Evolutionary conservation across 2,888 invertebrate species (phyloP).

Genomic region (Chymomyza caudatula): DNA sequence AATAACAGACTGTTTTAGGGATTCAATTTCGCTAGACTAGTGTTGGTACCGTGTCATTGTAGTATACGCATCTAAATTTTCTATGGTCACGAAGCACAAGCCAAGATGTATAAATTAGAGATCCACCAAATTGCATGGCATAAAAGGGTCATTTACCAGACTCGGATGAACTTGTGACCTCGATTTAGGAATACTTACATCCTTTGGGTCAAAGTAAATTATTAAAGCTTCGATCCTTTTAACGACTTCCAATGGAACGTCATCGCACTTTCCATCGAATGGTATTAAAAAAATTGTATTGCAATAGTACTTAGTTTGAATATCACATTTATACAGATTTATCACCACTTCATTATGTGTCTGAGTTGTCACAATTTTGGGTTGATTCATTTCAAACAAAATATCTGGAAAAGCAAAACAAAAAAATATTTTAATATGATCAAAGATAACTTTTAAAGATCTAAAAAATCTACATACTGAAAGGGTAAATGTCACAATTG

Average conservation of each 20-base stretch:
- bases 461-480: too few relatives aligned
- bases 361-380: slow-evolving; percentile 14
- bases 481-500: too few relatives aligned
- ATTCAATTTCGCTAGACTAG: too few relatives aligned
- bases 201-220: slow-evolving; percentile 47
- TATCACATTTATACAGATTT: slow-evolving; percentile 45
- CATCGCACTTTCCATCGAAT: slow-evolving; percentile 45
- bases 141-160: too few relatives aligned
- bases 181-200: slow-evolving; percentile 31
- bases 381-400: slow-evolving; percentile 30
- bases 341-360: slow-evolving; percentile 16
- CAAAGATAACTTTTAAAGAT: too few relatives aligned
- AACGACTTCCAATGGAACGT: slow-evolving; percentile 42
- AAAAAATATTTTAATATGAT: too few relatives aligned
- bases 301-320: slow-evolving; percentile 49
- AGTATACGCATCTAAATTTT: too few relatives aligned
- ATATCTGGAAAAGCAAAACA: slow-evolving; percentile 24
- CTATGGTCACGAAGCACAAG: too few relatives aligned
- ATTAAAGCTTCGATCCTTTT: slow-evolving; percentile 47
- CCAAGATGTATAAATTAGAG: too few relatives aligned
- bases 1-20: too few relatives aligned
- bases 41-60: too few relatives aligned
- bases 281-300: slow-evolving; percentile 46
- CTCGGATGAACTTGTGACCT: not conserved
- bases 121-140: too few relatives aligned